A percentile compares a stretch with the other conserved stretches of the same genome.
These are phyloP conservation scores for Hyphantria cunea DNA, from an alignment of 1,140 invertebrate species.

Conservation along the genomic window DNA sequence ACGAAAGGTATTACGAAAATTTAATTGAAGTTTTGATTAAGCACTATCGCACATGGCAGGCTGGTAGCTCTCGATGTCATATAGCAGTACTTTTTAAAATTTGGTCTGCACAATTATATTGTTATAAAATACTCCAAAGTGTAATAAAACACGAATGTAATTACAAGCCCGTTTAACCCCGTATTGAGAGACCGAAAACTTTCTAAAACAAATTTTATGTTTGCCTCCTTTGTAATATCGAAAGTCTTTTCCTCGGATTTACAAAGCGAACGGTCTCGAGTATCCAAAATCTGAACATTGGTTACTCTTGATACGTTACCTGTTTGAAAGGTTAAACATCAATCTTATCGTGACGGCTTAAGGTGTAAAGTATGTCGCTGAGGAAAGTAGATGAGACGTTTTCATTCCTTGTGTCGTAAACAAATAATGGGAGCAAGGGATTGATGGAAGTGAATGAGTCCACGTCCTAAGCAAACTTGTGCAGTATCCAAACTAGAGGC, in stretches of 20 bases:
- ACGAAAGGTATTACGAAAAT: constrained; percentile 67
- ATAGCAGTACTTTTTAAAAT: constrained; percentile 17
- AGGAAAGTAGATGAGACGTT: constrained; percentile 35
- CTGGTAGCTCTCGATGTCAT: constrained; percentile 14
- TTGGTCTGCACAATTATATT: constrained; percentile 15
- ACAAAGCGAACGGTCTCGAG: constrained; percentile 30
- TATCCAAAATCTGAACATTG: constrained; percentile 34
- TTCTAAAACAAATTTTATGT: constrained; percentile 33
- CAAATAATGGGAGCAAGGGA: constrained; percentile 69
- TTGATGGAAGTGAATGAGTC: constrained; percentile 65
- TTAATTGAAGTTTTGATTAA: constrained; percentile 75
- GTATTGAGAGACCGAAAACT: constrained; percentile 16
- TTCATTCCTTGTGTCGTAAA: constrained; percentile 48
- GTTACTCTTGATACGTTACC: constrained; percentile 5
- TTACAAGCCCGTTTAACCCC: constrained; percentile 20
- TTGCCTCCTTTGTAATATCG: constrained; percentile 40
- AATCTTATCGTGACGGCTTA: constrained; percentile 21
- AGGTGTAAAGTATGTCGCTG: constrained; percentile 30
- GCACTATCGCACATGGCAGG: constrained; percentile 56
- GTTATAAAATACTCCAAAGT: not conserved
- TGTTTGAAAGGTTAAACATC: constrained; percentile 11
- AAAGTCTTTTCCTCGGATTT: constrained; percentile 42
- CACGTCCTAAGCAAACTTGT: constrained; percentile 69
- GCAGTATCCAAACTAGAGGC: constrained; percentile 48
- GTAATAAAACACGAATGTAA: constrained; percentile 13